These are phyloP conservation scores for Arctia plantaginis DNA, from an alignment of 2,888 invertebrate species.

Conservation along the genomic window DNA sequence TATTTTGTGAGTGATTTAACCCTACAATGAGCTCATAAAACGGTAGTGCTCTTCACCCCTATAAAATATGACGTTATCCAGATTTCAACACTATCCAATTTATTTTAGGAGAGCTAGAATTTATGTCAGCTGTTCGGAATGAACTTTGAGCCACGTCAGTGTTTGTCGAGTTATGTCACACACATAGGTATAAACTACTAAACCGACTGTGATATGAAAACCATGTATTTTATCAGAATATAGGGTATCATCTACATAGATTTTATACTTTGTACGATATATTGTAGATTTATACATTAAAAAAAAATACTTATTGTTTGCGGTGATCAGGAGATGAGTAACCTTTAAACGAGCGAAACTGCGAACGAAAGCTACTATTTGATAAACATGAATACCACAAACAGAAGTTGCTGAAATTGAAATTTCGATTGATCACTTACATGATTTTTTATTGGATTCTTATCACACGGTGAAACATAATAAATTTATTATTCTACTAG, in stretches of 20 bases:
- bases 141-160: conserved; percentile 11
- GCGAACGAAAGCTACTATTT: neutral
- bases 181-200: too few relatives aligned
- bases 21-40: conserved; percentile 38
- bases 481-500: neutral
- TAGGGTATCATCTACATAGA: too few relatives aligned
- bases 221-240: too few relatives aligned
- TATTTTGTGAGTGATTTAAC: conserved; percentile 11
- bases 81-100: conserved; percentile 47
- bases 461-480: neutral
- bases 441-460: neutral
- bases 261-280: too few relatives aligned
- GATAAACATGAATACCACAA: neutral
- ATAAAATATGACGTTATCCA: conserved; percentile 42
- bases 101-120: conserved; percentile 23
- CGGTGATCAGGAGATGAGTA: too few relatives aligned
- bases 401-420: neutral
- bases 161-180: neutral
- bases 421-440: neutral
- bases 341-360: too few relatives aligned
- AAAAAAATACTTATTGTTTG: too few relatives aligned
- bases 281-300: too few relatives aligned
- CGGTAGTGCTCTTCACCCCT: conserved; percentile 27
- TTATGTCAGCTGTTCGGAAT: conserved; percentile 25
- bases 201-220: neutral